Base-by-base conservation (phyloP, 2,797 vertebrate genomes). In the Hippopotamyrus pictus region DNA sequence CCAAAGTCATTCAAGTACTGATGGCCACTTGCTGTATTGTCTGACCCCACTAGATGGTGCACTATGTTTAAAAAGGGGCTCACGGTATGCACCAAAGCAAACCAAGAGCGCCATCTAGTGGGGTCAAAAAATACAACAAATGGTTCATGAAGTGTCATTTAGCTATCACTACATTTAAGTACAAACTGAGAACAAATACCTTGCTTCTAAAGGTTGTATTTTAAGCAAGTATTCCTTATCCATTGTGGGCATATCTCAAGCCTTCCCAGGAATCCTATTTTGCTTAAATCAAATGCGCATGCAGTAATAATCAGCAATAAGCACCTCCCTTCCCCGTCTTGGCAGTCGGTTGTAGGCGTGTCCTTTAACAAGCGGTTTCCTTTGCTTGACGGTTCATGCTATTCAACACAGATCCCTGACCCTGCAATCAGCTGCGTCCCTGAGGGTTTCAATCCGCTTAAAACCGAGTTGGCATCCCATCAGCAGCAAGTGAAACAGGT, bases 401-500 rank as follows among this genome's bases (percentile, higher is more conserved):
- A 37, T 89, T 88, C 65, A 53, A 87, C 91, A 12, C 91, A 98
- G 97, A 96, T 95, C 0, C 95, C 95, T 2, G 96, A 97, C 50
- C 95, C 96, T 0, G 94, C 96, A 86, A 95, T 91, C 93, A 96
- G 95, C 93, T 96, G 95, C 3, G 96, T 96, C 92, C 96, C 91
- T 0, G 96, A 97, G 92, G 97, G 98, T 29, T 92, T 97, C 93
- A 97, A 98, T 88, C 96, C 96, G 91, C 96, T 97, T 91, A 97
- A 97, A 90, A 93, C 95, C 0, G 97, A 98, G 91, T 95, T 96
- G 91, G 95, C 94, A 83, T 96, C 97, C 44, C 94, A 97, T 83
- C 95, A 96, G 88, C 95, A 95, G 7, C 97, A 98, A 93, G 96
- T 97, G 91, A 96, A 95, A 86, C 94, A 97, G 96, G 97, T 98